Evolutionary conservation across 1,140 invertebrate species (phyloP), one percentile per base, ranked within the genome.

Genomic region (Cyrtorhinus lividipennis): DNA sequence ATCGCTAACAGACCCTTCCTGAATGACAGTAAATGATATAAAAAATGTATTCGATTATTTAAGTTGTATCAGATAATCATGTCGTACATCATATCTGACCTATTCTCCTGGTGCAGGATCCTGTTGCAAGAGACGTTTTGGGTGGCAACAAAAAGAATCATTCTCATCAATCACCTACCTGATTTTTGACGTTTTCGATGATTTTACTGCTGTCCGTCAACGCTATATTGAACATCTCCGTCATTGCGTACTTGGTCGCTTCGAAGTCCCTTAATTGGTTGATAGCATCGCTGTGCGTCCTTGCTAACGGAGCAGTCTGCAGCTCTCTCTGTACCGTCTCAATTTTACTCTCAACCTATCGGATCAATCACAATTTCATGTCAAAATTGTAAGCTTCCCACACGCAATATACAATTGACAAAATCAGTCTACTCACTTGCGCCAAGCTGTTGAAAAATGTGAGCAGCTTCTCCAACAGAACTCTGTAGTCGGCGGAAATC

Each of bases 401-500:
- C n/a, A n/a, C n/a, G n/a, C n/a, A n/a, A n/a, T n/a, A n/a, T n/a
- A n/a, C n/a, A n/a, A n/a, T n/a, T n/a, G n/a, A n/a, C n/a, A n/a
- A n/a, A n/a, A n/a, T n/a, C n/a, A n/a, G n/a, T n/a, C n/a, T n/a
- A 64, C 71, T 75, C 70, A 88, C 83, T 75, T 88, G 79, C 27
- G 80, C 73, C 61, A 88, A 72, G 68, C 81, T 81, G 65, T 80
- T 80, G 72, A 86, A 87, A 71, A 86, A 83, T 10, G 78, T 77
- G 48, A 84, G 80, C 44, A 89, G 74, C 73, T 84, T 85, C 69
- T 88, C 83, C 25, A 89, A 68, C 18, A 92, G 72, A 22, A 79
- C 80, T 69, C 85, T 81, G 71, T 90, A 92, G 65, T 91, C 83
- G 10, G 81, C 80, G 27, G 84, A 77, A 48, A 85, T 81, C 26